Base-by-base conservation (phyloP, 37 sponge, comb jelly and placozoan species). In the Axinella damicornis region DNA sequence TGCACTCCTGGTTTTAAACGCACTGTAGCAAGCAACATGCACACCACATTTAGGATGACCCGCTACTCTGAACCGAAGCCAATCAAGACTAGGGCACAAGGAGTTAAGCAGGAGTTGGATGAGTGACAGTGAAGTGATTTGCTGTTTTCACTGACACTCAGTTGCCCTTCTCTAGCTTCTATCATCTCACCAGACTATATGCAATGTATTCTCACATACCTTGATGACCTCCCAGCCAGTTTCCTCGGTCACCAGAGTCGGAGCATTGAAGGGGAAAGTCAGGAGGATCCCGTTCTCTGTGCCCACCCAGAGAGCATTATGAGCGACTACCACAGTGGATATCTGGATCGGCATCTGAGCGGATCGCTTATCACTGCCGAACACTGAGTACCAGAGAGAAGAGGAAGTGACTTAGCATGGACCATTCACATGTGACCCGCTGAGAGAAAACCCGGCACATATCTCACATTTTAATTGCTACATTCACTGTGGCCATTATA, bases 221-320 rank as follows among this genome's bases (percentile, higher is more conserved):
- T 89, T 89, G 58, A 89, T 83, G 63, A 92, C 70, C 65, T 92
- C 92, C 92, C 92, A 92, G 20, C 92, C 92, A 36, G 84, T 34
- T 57, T 93, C 94, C 69, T 89, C 94, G 40, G 87, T 90, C 28
- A 93, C 90, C 9, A 89, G 24, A 0, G 87, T 53, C 6, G 94
- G 94, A 0, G 81, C 57, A 15, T 76, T 76, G 78, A 95, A 92
- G 19, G 96, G 96, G 53, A 87, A 90, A 28, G 79, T 71, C 13
- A 95, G 41, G 24, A 95, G 83, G 30, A 89, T 55, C 0, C 96
- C 96, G 76, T 89, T 91, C 65, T 89, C 93, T 39, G 93, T 90
- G 19, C 93, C 96, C 32, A 95, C 80, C 96, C 96, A 95, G 57
- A 95, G 82, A 22, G 76, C 79, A 59, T 83, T 89, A 79, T 95